Conservation (phyloP, 2,113 vertebrate species). For the Coreoperca whiteheadi region DNA sequence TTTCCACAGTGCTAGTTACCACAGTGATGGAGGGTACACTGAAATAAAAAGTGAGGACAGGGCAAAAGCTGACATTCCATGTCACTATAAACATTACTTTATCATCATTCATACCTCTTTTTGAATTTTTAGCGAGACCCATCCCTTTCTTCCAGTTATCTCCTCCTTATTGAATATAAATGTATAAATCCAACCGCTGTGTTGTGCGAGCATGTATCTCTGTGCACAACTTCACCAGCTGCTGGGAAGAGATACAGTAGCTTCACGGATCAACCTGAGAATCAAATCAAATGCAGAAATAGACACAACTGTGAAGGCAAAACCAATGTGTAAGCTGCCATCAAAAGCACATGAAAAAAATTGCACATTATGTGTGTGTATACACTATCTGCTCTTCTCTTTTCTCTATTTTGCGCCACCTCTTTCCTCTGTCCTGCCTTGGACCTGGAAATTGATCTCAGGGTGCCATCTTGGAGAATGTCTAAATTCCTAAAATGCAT, state of each 20-base stretch:
- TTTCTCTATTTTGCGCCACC: no score
- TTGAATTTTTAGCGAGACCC: background rate
- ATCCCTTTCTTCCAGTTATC: slow-evolving; percentile 10
- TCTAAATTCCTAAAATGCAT: no score
- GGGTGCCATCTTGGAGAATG: no score
- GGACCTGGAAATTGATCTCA: no score
- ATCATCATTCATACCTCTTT: background rate
- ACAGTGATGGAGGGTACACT: slow-evolving; percentile 50
- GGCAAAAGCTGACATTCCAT: no score
- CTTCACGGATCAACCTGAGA: slow-evolving; percentile 1
- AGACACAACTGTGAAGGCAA: slow-evolving; percentile 4
- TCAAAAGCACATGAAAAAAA: background rate
- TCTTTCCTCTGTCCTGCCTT: no score
- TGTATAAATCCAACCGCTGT: slow-evolving; percentile 11
- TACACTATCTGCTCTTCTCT: no score
- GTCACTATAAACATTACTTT: background rate
- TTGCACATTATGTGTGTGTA: background rate
- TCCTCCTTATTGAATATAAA: slow-evolving; percentile 37
- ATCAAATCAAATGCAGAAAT: slow-evolving; percentile 10
- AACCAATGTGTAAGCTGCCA: background rate
- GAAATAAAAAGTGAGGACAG: slow-evolving; percentile 28
- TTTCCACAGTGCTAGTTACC: slow-evolving; percentile 61
- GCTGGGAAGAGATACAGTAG: slow-evolving; percentile 8
- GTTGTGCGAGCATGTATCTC: slow-evolving; percentile 2
- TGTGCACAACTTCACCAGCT: slow-evolving; percentile 11